Evolutionary conservation across 2,113 vertebrate species (phyloP).

Genomic region (Poeciliopsis occidentalis): DNA sequence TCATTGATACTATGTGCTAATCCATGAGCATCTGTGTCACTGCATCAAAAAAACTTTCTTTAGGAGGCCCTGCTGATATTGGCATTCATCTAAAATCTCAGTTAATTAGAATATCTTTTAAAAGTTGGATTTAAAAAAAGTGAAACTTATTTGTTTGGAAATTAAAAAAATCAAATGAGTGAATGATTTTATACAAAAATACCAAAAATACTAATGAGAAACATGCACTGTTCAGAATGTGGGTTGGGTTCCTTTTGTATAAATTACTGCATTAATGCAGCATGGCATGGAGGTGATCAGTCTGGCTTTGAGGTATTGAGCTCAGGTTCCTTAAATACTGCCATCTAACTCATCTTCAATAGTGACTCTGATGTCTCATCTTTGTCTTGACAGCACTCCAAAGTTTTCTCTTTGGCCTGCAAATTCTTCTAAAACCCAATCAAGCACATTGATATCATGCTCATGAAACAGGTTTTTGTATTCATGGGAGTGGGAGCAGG

Average conservation of each 20-base stretch:
- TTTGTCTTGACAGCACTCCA: not conserved
- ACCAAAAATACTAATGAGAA: not conserved
- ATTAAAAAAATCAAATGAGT: not conserved
- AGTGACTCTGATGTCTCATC: not conserved
- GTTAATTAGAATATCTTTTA: too few relatives aligned
- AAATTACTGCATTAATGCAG: not conserved
- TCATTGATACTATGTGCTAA: too few relatives aligned
- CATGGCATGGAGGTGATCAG: not conserved
- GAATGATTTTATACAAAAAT: not conserved
- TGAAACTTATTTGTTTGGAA: not conserved
- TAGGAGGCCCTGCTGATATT: not conserved
- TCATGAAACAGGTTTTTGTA: not conserved
- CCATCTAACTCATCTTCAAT: not conserved
- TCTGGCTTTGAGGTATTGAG: not conserved
- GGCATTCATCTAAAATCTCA: too few relatives aligned
- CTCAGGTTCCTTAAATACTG: not conserved
- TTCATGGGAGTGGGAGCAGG: not conserved
- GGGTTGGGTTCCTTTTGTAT: not conserved
- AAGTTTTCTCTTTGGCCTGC: not conserved
- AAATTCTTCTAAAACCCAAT: too few relatives aligned
- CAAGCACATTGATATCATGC: too few relatives aligned
- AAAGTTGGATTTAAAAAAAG: not conserved
- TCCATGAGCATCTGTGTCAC: not conserved
- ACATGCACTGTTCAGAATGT: not conserved
- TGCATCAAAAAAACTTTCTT: not conserved